A percentile compares a stretch with the other conserved stretches of the same genome.
Conservation (phyloP, 1,140 invertebrate species). For the Phymastichus coffea region DNA sequence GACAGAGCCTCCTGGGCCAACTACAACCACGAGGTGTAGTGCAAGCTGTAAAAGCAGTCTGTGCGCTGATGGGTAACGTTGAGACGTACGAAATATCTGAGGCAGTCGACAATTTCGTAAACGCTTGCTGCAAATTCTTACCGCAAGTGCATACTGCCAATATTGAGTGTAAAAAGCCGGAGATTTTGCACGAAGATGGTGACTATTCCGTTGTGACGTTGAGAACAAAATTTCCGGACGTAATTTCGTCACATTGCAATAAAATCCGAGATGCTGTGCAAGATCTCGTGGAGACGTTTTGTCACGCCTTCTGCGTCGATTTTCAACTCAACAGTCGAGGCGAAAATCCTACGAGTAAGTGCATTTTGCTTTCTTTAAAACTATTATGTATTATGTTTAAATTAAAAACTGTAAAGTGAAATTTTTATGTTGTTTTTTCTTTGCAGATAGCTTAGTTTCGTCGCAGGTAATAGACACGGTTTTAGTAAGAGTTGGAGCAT, state of each 20-base stretch:
- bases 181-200: conserved; percentile 61
- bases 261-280: conserved; percentile 72
- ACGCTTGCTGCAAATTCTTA: conserved; percentile 60
- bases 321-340: conserved; percentile 62
- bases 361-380: conserved; percentile 22
- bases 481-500: conserved; percentile 77
- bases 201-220: conserved; percentile 65
- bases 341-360: conserved; percentile 53
- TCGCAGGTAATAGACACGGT: conserved; percentile 76
- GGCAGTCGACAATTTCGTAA: conserved; percentile 70
- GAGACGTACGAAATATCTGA: conserved; percentile 83
- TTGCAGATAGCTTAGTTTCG: conserved; percentile 65
- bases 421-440: conserved; percentile 5
- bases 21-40: conserved; percentile 67
- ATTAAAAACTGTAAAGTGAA: too few relatives aligned
- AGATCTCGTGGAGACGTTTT: conserved; percentile 77
- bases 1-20: conserved; percentile 50
- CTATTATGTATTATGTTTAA: conserved; percentile 3
- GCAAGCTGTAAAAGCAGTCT: conserved; percentile 91
- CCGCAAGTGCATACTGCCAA: conserved; percentile 54
- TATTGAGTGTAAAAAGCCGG: conserved; percentile 59
- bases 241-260: conserved; percentile 65
- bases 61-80: conserved; percentile 81
- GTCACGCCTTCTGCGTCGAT: conserved; percentile 80
- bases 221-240: conserved; percentile 58